These are phyloP conservation scores for Cantharis flavilabris DNA, from an alignment of 2,888 invertebrate genomes.

Conservation along the genomic window DNA sequence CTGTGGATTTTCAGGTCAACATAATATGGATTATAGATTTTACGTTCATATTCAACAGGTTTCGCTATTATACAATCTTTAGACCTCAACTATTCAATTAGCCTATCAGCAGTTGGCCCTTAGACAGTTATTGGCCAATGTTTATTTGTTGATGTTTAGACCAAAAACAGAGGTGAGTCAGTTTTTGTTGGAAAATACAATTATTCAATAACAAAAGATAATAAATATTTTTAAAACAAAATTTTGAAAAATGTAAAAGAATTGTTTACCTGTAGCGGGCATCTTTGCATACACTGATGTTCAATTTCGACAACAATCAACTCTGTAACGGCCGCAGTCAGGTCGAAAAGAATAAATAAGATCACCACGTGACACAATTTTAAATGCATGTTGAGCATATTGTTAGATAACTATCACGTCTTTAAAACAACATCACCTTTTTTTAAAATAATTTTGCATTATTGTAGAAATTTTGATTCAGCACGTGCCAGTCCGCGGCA, in stretches of 20 bases:
- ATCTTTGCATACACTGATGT: constrained; percentile 46
- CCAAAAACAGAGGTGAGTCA: too few relatives aligned
- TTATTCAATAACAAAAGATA: too few relatives aligned
- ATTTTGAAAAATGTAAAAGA: too few relatives aligned
- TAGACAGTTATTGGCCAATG: too few relatives aligned
- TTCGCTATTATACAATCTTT: not conserved
- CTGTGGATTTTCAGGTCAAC: not conserved
- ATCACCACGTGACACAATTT: not conserved
- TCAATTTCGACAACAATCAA: constrained; percentile 41
- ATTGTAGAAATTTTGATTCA: not conserved
- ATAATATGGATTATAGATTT: not conserved
- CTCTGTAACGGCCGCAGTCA: constrained; percentile 28
- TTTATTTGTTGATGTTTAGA: too few relatives aligned
- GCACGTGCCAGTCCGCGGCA: not conserved
- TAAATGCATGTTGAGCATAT: constrained; percentile 2
- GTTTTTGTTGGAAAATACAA: too few relatives aligned
- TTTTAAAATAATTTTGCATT: not conserved
- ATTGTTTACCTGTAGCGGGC: constrained; percentile 46
- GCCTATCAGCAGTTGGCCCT: too few relatives aligned
- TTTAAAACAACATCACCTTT: not conserved
- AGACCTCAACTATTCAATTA: too few relatives aligned
- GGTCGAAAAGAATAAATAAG: constrained; percentile 8
- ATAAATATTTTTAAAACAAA: too few relatives aligned
- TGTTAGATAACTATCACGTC: not conserved
- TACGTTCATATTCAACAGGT: not conserved